Evolutionary conservation across 2,888 invertebrate genomes (phyloP), one percentile per base, ranked within the genome.

Genomic region (Leptinotarsa peninsularis): DNA sequence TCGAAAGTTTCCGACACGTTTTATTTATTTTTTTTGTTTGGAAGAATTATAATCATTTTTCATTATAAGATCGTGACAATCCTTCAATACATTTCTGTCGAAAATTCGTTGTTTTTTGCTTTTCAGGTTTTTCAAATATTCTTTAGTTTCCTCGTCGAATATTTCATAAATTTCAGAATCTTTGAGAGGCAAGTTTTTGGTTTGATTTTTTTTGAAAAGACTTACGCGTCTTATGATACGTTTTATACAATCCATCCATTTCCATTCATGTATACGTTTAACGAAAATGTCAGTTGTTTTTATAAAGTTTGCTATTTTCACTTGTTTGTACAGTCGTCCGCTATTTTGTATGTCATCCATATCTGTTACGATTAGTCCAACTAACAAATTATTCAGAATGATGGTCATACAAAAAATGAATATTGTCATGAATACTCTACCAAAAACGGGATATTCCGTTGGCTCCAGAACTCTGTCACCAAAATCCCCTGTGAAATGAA

Each of bases 351-450:
- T 79, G 4, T 80, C 76, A 49, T 82, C 80, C 81, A 84, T 84
- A 72, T 84, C 84, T 13, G 83, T 80, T 10, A 83, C 84, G 10
- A 83, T 82, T 58, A 84, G 68, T n/a, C 83, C 83, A 1, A 84
- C 82, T 50, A 84, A 71, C 4, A 84, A 66, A 77, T 84, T 84
- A 50, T 84, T 82, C 33, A 84, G 71, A 75, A 84, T 83, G 18
- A 84, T 82, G 13, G 83, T 82, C 82, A 84, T 83, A 49, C 81
- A 82, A 67, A 84, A 81, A 49, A 83, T 80, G 67, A 84, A 84
- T n/a, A 82, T 50, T 4, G 81, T 82, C 23, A 81, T 81, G 33
- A 83, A 73, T 15, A 83, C 63, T 73, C 83, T 77, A 3, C 82
- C 81, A 70, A 83, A 83, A 49, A 83, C 60, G 1, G 81, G 82